A percentile compares a stretch with the other conserved stretches of the same genome.
Evolutionary conservation across 2,888 invertebrate species (phyloP).

Genomic region (Spilarctia lutea): DNA sequence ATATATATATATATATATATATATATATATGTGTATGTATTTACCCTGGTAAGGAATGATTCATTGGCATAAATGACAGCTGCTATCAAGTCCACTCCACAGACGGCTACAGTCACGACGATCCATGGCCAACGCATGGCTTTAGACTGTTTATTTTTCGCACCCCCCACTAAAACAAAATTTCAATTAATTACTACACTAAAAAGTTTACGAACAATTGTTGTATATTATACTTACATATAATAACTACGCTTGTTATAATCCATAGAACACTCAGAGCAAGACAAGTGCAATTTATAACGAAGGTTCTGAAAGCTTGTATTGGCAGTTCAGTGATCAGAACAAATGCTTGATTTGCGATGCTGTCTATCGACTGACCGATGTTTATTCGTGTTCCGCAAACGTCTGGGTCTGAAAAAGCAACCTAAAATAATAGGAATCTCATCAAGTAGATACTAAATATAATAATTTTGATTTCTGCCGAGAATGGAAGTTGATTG

Average conservation of each 20-base stretch:
- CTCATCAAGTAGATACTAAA: slow-evolving; percentile 12
- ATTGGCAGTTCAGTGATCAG: slow-evolving; percentile 61
- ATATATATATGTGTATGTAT: slow-evolving; percentile 4
- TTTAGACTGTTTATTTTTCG: slow-evolving; percentile 60
- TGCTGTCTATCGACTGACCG: slow-evolving; percentile 65
- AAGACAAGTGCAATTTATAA: slow-evolving; percentile 66
- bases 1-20: no score
- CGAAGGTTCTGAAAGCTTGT: slow-evolving; percentile 67
- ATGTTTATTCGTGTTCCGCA: slow-evolving; percentile 70
- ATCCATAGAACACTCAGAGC: slow-evolving; percentile 67
- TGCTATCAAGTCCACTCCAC: slow-evolving; percentile 66
- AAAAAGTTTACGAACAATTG: background rate
- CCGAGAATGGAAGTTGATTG: background rate
- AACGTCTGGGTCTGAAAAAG: slow-evolving; percentile 64
- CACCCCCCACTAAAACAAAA: slow-evolving; percentile 63
- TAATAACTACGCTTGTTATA: slow-evolving; percentile 63
- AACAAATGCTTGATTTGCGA: slow-evolving; percentile 72
- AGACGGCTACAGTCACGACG: slow-evolving; percentile 58
- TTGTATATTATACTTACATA: slow-evolving; percentile 62
- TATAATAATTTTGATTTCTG: background rate
- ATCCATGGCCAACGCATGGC: slow-evolving; percentile 75
- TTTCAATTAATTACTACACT: background rate
- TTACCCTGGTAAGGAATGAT: slow-evolving; percentile 74
- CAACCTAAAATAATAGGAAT: slow-evolving; percentile 36
- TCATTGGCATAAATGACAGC: slow-evolving; percentile 73